Evolutionary conservation across 2,888 invertebrate genomes (phyloP), one percentile per base, ranked within the genome.

Genomic region (Nomada fabriciana): DNA sequence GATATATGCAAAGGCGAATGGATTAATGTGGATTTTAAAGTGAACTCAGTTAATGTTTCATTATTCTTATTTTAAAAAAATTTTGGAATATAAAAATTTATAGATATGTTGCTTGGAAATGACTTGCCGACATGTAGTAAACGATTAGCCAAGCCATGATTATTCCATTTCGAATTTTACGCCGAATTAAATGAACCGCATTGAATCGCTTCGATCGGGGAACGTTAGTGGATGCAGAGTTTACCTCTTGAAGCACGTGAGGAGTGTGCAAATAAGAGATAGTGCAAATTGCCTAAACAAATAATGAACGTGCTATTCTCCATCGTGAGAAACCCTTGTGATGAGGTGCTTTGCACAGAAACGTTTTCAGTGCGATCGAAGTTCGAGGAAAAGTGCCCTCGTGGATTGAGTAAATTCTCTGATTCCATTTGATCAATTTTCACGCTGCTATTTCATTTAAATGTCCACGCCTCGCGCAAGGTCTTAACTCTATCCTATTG

Each of bases 361-460:
- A 57, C 65, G 55, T 55, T 71, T 72, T 20, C 57, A 15, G 23
- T 23, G 13, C 43, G 29, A 1, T 7, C 42, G 10, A 57, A 42
- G 23, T 29, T 71, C 42, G n/a, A 4, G 15, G 5, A 1, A 43
- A 57, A 76, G 47, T 68, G 47, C 36, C 53, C 57, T 69, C 36
- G 18, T 23, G 7, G 60, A 76, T 69, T 11, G 43, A 57, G 47
- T 47, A 42, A 60, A 11, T 52, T 64, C 57, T 20, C n/a, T n/a
- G 57, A 36, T 50, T 20, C 11, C 25, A 47, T 11, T 23, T 29
- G 55, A 84, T 82, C 70, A 64, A 86, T 87, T 20, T 57, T 80
- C 55, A 29, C 20, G 53, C 20, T 64, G 57, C 61, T 59, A 72
- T 67, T 50, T 65, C 55, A 59, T 76, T 80, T 80, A 73, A 61